Conservation (phyloP, 1,140 invertebrate species). For the Drosophila rufa region DNA sequence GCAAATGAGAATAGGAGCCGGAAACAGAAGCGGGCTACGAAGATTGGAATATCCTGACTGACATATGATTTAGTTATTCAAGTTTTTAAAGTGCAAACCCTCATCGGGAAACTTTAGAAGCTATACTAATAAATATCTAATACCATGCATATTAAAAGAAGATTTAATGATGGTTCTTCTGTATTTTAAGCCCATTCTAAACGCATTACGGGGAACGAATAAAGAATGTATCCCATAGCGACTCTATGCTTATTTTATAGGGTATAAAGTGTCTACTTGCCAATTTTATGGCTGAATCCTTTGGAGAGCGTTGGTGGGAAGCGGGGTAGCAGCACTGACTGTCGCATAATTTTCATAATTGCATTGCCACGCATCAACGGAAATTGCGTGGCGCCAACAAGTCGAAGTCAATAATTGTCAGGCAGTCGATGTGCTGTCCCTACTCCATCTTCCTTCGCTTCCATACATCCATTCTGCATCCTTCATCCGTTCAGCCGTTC, state of each 20-base stretch:
- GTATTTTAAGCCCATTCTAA: not conserved
- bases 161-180: not conserved
- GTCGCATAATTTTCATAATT: slow-evolving; percentile 71
- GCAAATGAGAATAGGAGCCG: slow-evolving; percentile 8
- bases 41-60: slow-evolving; percentile 20
- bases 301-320: slow-evolving; percentile 1
- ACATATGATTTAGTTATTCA: not conserved
- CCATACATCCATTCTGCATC: slow-evolving; percentile 7
- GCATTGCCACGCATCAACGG: slow-evolving; percentile 68
- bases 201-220: not conserved
- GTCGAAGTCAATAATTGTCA: slow-evolving; percentile 71
- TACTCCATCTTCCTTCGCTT: not conserved
- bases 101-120: not conserved
- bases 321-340: slow-evolving; percentile 13
- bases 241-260: slow-evolving; percentile 3
- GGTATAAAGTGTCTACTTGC: not conserved
- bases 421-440: slow-evolving; percentile 17
- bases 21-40: not conserved
- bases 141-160: not conserved
- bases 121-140: not conserved
- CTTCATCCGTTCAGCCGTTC: not conserved
- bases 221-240: not conserved
- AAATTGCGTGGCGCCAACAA: slow-evolving; percentile 69
- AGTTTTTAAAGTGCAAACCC: not conserved
- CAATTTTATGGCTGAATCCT: not conserved